Evolutionary conservation across 1,140 invertebrate genomes (phyloP), one percentile per base, ranked within the genome.

Genomic region (Microplitis demolitor): DNA sequence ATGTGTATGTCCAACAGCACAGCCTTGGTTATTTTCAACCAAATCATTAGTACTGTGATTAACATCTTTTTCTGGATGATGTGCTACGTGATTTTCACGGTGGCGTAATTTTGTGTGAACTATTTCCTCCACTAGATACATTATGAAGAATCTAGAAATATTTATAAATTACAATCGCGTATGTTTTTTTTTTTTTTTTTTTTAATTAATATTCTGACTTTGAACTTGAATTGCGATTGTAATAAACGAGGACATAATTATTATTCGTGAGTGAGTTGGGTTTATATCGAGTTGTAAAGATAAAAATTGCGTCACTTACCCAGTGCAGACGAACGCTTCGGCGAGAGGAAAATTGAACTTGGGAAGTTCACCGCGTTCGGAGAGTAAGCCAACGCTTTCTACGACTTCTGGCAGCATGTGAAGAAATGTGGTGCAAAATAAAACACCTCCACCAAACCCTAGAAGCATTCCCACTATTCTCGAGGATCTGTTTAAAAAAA

Each of bases 341-440:
- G 93, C 90, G 5, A 94, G 79, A 1, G 92, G 90, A 78, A 96
- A 91, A 3, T 86, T 85, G 1, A 91, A 86, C 1, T 88, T 74
- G 0, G 85, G 81, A 50, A 92, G 82, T 9, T 80, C 58, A 0
- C 82, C 87, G 8, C 85, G 60, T 4, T 87, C 84, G 78, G 91
- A 87, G 31, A 94, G 81, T 37, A 87, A 77, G 39, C 90, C 83
- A 13, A 93, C 88, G 16, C 89, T 90, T 80, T 94, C 93, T 69
- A 90, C 89, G 0, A 97, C 93, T 87, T 98, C 97, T 0, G 96
- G 96, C 39, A 98, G 85, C 66, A 98, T 86, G 83, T 98, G 96
- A 61, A 97, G 87, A 77, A 98, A 96, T 0, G 94, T 96, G 1
- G 96, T 98, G 56, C 93, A 93, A 70, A 98, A 88, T 11, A 98